These are phyloP conservation scores for Gymnarchus niloticus DNA, from an alignment of 2,113 vertebrate species.

Conservation along the genomic window DNA sequence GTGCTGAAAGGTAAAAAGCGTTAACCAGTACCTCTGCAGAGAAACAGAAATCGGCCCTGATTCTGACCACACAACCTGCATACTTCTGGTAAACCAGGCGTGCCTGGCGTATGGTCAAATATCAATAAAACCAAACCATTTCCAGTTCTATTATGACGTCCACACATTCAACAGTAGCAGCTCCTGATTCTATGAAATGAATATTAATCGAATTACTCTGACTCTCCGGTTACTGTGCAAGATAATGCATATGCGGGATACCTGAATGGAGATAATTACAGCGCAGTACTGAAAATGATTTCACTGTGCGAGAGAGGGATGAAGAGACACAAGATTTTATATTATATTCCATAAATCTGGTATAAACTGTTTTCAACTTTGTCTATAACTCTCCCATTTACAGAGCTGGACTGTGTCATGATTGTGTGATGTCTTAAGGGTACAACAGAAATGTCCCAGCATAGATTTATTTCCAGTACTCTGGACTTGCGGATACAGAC, in stretches of 20 bases:
- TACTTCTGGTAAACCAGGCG: not conserved
- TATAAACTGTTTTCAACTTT: not conserved
- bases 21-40: no score
- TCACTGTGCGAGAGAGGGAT: not conserved
- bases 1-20: no score
- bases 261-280: not conserved
- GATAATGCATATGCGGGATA: not conserved
- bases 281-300: not conserved
- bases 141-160: no score
- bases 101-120: not conserved
- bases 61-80: not conserved
- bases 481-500: not conserved
- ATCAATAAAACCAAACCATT: not conserved
- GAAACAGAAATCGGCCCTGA: not conserved
- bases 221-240: not conserved
- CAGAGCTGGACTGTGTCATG: not conserved
- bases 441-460: not conserved
- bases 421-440: not conserved
- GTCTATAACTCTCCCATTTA: not conserved
- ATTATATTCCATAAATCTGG: not conserved
- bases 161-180: no score
- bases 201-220: not conserved
- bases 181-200: no score
- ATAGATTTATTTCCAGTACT: conserved; percentile 6
- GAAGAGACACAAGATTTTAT: not conserved